A percentile compares a stretch with the other conserved stretches of the same genome.
Conservation (phyloP, 2,113 vertebrate species). For the Lamprologus tigripictilis region DNA sequence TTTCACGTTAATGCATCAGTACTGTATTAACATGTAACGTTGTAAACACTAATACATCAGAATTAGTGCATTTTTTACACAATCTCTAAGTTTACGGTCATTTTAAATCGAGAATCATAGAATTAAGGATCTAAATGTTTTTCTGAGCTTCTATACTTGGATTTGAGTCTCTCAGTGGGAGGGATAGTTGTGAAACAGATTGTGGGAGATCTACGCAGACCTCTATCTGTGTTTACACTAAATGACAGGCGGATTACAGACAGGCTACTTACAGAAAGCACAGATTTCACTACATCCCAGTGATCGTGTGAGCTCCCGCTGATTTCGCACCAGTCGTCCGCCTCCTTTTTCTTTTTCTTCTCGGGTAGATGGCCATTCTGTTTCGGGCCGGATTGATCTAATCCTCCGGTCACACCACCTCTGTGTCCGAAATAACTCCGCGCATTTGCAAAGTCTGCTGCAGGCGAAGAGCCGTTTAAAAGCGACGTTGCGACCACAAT, state of each 20-base stretch:
- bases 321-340: conserved; percentile 50
- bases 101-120: not conserved
- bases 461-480: conserved; percentile 19
- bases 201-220: not conserved
- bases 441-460: not conserved
- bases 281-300: conserved; percentile 66
- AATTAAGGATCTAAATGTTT: not conserved
- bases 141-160: not conserved
- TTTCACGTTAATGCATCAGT: not conserved
- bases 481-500: conserved; percentile 57
- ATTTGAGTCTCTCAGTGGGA: not conserved
- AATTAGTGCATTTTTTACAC: not conserved
- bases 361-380: conserved; percentile 34
- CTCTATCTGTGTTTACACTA: not conserved
- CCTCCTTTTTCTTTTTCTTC: not conserved
- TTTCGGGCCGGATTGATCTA: not conserved
- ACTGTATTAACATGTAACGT: not conserved
- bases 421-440: not conserved
- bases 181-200: not conserved
- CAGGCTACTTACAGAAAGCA: conserved; percentile 40
- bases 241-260: not conserved
- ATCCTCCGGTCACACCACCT: not conserved
- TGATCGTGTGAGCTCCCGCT: conserved; percentile 59
- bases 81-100: not conserved
- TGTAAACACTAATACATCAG: not conserved